Evolutionary conservation across 2,888 invertebrate genomes (phyloP).

Genomic region (Rhagonycha fulva): DNA sequence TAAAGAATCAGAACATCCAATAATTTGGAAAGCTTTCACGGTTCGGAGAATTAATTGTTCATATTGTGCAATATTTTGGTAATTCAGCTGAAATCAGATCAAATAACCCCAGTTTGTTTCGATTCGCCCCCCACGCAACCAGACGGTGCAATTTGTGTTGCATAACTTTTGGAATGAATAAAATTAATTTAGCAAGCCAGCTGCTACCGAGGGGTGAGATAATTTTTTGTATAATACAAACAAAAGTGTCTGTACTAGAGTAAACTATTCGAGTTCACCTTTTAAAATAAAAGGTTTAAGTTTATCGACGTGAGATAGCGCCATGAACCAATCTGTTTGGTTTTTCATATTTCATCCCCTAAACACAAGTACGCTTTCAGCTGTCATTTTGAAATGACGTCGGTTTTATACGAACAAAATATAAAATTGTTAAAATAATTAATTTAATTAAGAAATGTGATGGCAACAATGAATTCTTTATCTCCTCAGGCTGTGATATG

Average conservation of each 20-base stretch:
- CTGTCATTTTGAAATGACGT: constrained; percentile 11
- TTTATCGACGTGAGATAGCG: not conserved
- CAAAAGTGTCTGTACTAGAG: not conserved
- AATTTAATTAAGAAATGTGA: constrained; percentile 6
- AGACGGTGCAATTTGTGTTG: not conserved
- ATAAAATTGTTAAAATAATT: not conserved
- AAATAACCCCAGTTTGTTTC: not conserved
- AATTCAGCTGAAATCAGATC: not conserved
- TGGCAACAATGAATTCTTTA: constrained; percentile 26
- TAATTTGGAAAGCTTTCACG: not conserved
- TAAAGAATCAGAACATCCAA: not conserved
- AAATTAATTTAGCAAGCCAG: not conserved
- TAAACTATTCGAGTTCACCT: not conserved
- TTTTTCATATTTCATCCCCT: constrained; percentile 32
- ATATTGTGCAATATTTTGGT: not conserved
- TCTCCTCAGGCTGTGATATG: constrained; percentile 61
- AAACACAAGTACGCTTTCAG: not conserved
- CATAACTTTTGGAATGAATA: not conserved
- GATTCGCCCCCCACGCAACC: not conserved
- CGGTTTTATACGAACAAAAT: not conserved
- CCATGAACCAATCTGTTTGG: not conserved
- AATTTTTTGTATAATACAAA: not conserved
- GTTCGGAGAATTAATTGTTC: not conserved
- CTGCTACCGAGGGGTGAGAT: not conserved
- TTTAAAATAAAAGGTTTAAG: not conserved